Percentiles rank a stretch among this genome's conserved stretches.
Conservation (phyloP, 2,113 vertebrate species). For the Sialia sialis region DNA sequence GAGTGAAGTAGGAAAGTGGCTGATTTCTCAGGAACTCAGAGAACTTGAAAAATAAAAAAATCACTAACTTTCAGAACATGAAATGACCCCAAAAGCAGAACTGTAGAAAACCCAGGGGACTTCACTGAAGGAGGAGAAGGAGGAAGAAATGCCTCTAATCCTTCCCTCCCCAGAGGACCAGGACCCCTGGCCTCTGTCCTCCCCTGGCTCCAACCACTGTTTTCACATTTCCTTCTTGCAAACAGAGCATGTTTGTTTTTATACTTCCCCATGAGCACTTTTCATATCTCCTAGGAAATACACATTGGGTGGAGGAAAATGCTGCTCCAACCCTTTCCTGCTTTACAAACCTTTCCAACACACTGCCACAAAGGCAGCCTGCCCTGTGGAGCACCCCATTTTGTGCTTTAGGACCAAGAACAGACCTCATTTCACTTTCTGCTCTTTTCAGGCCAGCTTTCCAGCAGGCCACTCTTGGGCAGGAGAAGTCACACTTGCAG, state of each 20-base stretch:
- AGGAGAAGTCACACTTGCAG: neutral
- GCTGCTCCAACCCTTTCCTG: neutral
- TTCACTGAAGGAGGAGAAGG: neutral
- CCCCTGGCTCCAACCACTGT: neutral
- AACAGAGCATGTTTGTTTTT: neutral
- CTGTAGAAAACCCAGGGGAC: neutral
- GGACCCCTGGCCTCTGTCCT: neutral
- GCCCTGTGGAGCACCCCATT: neutral
- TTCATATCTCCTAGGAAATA: neutral
- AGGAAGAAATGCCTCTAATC: neutral
- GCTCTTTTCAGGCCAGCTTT: neutral
- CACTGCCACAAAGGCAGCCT: neutral
- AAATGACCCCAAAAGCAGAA: neutral
- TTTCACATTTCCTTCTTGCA: neutral
- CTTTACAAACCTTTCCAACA: neutral
- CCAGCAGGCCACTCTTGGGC: rapidly evolving
- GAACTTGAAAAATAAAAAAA: neutral
- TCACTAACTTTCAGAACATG: neutral
- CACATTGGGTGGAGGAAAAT: neutral
- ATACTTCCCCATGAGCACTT: neutral
- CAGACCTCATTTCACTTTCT: neutral
- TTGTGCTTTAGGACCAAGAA: neutral
- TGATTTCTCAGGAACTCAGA: neutral
- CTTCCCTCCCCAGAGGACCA: neutral
- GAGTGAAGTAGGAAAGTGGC: neutral